Evolutionary conservation across 2,797 vertebrate genomes (phyloP).

Genomic region (Notoglanidium macrostoma): DNA sequence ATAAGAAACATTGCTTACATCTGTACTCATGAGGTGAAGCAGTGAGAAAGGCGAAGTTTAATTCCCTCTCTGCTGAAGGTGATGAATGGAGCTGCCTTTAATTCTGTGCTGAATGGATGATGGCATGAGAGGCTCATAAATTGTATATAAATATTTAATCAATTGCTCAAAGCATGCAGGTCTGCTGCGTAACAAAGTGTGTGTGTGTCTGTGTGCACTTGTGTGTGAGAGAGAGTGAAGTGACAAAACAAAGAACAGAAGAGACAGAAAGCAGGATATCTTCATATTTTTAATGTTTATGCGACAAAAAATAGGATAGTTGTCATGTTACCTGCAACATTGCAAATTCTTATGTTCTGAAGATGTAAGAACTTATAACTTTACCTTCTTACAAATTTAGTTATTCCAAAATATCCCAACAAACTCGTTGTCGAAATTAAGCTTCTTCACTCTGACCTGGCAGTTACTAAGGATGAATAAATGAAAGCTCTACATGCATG

Average conservation of each 20-base stretch:
- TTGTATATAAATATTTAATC: conserved; percentile 61
- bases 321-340: neutral
- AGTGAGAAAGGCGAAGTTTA: neutral
- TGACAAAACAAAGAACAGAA: neutral
- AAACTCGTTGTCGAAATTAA: no score
- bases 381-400: no score
- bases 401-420: no score
- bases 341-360: no score
- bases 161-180: conserved; percentile 40
- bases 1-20: conserved; percentile 14
- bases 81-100: conserved; percentile 45
- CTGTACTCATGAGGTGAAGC: conserved; percentile 11
- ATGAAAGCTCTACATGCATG: no score
- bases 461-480: no score
- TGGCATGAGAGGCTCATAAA: conserved; percentile 54
- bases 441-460: no score
- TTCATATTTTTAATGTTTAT: neutral
- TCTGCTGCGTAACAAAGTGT: conserved; percentile 28
- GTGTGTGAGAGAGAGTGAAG: conserved; percentile 7
- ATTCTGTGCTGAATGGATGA: conserved; percentile 38
- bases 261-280: neutral
- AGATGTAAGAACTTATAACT: no score
- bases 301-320: neutral
- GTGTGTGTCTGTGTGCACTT: conserved; percentile 15
- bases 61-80: conserved; percentile 31